Evolutionary conservation across 2,888 invertebrate species (phyloP).

Genomic region (Chaetogeoica ovagalla): DNA sequence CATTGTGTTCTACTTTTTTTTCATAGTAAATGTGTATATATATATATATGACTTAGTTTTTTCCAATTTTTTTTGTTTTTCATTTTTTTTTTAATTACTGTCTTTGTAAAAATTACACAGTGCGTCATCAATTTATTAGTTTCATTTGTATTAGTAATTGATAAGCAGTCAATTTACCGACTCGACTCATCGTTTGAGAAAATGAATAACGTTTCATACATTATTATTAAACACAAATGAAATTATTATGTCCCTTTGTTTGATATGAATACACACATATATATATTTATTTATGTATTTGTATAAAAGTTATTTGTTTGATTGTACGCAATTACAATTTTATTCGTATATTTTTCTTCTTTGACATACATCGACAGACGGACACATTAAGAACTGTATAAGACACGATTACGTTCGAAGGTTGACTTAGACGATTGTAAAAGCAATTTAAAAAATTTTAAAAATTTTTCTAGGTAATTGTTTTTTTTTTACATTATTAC

Average conservation of each 20-base stretch:
- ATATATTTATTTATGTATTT: too few species aligned
- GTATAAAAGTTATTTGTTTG: too few species aligned
- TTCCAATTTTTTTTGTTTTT: neutral
- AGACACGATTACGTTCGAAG: too few species aligned
- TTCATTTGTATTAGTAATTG: neutral
- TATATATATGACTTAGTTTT: slow-evolving; percentile 27
- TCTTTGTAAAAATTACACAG: too few species aligned
- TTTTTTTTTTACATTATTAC: slow-evolving; percentile 5
- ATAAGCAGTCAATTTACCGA: neutral
- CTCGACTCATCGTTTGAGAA: neutral
- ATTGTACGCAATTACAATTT: neutral
- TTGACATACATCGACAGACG: too few species aligned
- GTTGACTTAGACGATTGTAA: neutral
- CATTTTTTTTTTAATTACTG: neutral
- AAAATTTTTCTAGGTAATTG: neutral
- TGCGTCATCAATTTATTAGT: slow-evolving; percentile 1
- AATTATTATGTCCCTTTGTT: too few species aligned
- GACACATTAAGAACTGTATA: neutral
- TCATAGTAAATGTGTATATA: slow-evolving; percentile 31
- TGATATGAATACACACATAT: too few species aligned
- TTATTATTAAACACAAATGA: neutral
- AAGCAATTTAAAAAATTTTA: neutral
- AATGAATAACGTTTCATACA: neutral
- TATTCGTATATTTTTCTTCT: neutral
- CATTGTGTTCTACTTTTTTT: slow-evolving; percentile 15